phyloP scores from a whole-genome alignment of 2,113 vertebrate genomes.

The Agapornis roseicollis region DNA sequence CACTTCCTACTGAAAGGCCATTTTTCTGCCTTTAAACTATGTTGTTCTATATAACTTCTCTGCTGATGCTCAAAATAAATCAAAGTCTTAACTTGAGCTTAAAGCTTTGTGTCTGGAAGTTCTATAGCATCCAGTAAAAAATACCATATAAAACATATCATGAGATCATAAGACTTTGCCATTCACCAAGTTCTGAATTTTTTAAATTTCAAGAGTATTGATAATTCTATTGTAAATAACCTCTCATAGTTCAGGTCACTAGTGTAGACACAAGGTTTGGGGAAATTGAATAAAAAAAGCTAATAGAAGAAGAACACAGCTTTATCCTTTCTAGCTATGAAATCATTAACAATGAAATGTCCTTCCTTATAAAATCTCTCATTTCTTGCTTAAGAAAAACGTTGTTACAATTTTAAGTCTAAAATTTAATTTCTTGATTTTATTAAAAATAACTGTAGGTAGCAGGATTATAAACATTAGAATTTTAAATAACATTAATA shows the following conservation, averaged over 20 bases:
- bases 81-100: neutral
- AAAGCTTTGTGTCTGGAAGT: neutral
- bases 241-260: slow-evolving; percentile 88
- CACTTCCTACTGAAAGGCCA: neutral
- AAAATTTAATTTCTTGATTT: slow-evolving; percentile 78
- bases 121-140: slow-evolving; percentile 11
- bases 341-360: slow-evolving; percentile 85
- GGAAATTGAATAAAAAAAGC: slow-evolving; percentile 85
- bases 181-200: slow-evolving; percentile 77
- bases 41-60: neutral
- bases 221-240: slow-evolving; percentile 86
- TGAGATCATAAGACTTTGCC: slow-evolving; percentile 52
- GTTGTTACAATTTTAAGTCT: slow-evolving; percentile 71
- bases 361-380: slow-evolving; percentile 80
- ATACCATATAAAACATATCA: neutral
- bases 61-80: neutral
- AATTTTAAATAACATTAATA: slow-evolving; percentile 66
- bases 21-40: neutral
- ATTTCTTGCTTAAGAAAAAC: slow-evolving; percentile 79
- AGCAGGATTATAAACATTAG: slow-evolving; percentile 34
- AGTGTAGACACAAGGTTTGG: slow-evolving; percentile 73
- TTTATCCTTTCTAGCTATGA: slow-evolving; percentile 80
- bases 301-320: slow-evolving; percentile 78
- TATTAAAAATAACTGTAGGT: slow-evolving; percentile 74
- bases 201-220: slow-evolving; percentile 79